Conservation (phyloP, 2,888 invertebrate species). For the Idaea aversata region DNA sequence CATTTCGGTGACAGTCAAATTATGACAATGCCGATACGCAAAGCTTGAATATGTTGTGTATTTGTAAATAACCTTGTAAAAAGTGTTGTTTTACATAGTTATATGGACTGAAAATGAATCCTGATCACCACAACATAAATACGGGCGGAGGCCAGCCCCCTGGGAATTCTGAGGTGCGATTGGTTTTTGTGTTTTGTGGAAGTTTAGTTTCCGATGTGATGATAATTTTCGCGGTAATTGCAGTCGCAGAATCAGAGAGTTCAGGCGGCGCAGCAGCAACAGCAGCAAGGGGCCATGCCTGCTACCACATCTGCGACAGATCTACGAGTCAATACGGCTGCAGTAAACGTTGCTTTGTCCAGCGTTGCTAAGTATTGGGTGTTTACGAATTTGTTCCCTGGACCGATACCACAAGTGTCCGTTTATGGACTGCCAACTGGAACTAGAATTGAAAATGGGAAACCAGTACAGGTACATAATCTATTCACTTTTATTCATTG, state of each 20-base stretch:
- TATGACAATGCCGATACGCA: constrained; percentile 76
- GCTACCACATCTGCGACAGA: constrained; percentile 82
- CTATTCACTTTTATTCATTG: background rate
- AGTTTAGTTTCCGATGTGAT: constrained; percentile 37
- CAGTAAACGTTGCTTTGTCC: constrained; percentile 85
- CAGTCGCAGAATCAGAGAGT: constrained; percentile 67
- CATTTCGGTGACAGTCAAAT: constrained; percentile 83
- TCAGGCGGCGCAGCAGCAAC: constrained; percentile 59
- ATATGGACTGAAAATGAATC: constrained; percentile 71
- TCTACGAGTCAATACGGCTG: constrained; percentile 82
- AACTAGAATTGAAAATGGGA: constrained; percentile 81
- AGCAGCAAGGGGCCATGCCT: constrained; percentile 63
- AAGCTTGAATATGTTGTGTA: constrained; percentile 71
- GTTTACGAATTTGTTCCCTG: constrained; percentile 89
- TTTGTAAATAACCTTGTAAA: constrained; percentile 59
- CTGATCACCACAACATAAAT: constrained; percentile 78
- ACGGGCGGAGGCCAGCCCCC: constrained; percentile 81
- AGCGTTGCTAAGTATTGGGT: constrained; percentile 92
- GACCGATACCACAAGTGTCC: constrained; percentile 87
- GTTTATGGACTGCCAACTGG: constrained; percentile 84
- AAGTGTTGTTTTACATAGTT: constrained; percentile 40
- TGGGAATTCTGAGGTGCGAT: constrained; percentile 77
- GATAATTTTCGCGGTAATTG: constrained; percentile 49
- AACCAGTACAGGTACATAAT: constrained; percentile 78
- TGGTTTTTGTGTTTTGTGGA: constrained; percentile 43